phyloP scores from a whole-genome alignment of 2,888 invertebrate species.

The Chymomyza amoena region DNA sequence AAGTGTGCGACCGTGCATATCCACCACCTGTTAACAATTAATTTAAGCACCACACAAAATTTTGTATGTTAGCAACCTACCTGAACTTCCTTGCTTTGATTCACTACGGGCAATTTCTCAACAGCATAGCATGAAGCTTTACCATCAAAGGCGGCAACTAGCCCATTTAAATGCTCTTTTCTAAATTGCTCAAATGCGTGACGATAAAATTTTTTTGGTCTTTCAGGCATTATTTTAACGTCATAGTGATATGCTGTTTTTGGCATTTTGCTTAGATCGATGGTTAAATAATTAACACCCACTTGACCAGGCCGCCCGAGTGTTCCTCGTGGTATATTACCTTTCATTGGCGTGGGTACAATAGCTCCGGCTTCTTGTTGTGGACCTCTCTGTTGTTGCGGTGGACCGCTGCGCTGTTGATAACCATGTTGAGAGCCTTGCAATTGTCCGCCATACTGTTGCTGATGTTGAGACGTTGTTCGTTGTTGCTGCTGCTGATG shows the following conservation, averaged over 20 bases:
- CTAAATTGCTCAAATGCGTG: constrained; percentile 79
- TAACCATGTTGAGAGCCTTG: neutral
- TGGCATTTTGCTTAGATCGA: constrained; percentile 80
- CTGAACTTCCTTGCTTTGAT: constrained; percentile 50
- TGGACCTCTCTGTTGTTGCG: constrained; percentile 9
- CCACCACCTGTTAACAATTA: constrained; percentile 53
- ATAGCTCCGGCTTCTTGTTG: constrained; percentile 6
- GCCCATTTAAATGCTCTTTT: constrained; percentile 75
- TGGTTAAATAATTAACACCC: constrained; percentile 83
- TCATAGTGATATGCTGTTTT: constrained; percentile 88
- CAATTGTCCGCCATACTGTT: neutral
- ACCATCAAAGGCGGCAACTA: constrained; percentile 86
- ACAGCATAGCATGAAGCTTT: constrained; percentile 83
- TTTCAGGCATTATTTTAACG: constrained; percentile 85
- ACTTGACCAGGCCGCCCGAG: constrained; percentile 79
- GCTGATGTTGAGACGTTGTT: neutral
- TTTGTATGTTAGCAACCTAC: constrained; percentile 38
- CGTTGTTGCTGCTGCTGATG: constrained; percentile 7
- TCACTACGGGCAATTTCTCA: constrained; percentile 35
- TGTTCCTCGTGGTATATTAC: constrained; percentile 65
- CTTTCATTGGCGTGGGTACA: neutral
- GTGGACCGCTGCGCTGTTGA: constrained; percentile 14
- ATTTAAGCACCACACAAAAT: neutral
- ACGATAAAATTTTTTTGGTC: constrained; percentile 83
- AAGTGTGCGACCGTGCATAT: constrained; percentile 49